Conservation (phyloP, 2,797 vertebrate species). For the Pipistrellus pygmaeus region DNA sequence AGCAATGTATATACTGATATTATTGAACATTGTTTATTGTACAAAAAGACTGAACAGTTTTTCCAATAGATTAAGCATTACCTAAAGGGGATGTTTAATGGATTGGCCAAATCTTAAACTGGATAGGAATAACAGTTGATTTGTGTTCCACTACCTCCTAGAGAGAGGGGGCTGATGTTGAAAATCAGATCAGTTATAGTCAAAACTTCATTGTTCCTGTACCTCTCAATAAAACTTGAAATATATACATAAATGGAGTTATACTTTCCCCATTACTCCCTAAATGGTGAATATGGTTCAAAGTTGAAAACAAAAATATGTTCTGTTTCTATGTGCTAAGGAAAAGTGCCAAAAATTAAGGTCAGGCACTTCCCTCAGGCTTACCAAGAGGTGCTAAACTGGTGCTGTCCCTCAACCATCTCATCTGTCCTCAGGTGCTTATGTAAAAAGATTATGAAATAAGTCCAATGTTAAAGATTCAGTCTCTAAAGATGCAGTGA, state of each 20-base stretch:
- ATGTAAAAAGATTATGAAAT: neutral
- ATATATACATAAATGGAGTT: neutral
- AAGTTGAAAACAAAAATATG: neutral
- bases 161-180: neutral
- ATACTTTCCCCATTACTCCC: neutral
- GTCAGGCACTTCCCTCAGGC: neutral
- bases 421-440: neutral
- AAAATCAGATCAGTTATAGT: neutral
- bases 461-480: neutral
- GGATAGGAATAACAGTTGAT: neutral
- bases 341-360: neutral
- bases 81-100: neutral
- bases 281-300: neutral
- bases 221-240: neutral
- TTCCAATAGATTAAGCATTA: neutral
- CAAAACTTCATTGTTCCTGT: neutral
- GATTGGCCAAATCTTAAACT: neutral
- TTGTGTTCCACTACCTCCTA: neutral
- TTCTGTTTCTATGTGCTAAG: neutral
- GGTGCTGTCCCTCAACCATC: neutral
- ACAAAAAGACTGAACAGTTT: neutral
- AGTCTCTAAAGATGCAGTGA: neutral
- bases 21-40: neutral
- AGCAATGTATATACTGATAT: neutral
- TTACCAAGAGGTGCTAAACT: neutral